Base-by-base conservation (phyloP, 2,113 vertebrate genomes). In the Dipodomys stephensi region DNA sequence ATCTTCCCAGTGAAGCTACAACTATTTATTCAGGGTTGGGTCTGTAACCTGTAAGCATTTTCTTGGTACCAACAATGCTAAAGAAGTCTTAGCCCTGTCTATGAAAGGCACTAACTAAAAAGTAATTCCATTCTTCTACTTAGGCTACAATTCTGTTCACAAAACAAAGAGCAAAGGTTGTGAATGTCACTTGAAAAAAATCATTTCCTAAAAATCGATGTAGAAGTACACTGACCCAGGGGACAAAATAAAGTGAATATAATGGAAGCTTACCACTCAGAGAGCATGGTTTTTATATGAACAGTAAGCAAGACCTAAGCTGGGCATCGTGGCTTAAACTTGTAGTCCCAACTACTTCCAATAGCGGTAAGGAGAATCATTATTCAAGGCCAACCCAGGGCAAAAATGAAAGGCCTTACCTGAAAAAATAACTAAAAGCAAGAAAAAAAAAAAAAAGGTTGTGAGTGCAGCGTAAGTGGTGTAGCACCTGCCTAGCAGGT, bases 31-130 rank as follows among this genome's bases (percentile, higher is more conserved):
- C 10, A 53, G 4, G 2, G 39, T 30, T 94, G 62, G 69, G 7
- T 9, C 93, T 89, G 94, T 83, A 83, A 81, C n/a, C 27, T n/a
- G 25, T 19, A 82, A 91, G 39, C 57, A 3, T 92, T 93, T 87
- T 28, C 57, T 30, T 12, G 81, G 11, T 23, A 82, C 53, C 68
- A 87, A 18, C 92, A 92, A 81, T 69, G 20, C 15, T n/a, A 18
- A 44, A 74, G 67, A 91, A 35, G 5, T 62, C 27, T 83, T 67
- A 23, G 3, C 20, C 10, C 15, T 74, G 18, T 68, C 27, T 89
- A 53, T 72, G 10, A 94, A 71, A 80, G 4, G 22, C 67, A 20
- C 8, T 71, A 46, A 80, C 22, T 49, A 18, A 71, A 86, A 53
- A 87, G 53, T 7, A 74, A 30, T 64, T 20, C 46, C 13, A 25